These are phyloP conservation scores for Dasysyrphus tricinctus DNA, from an alignment of 2,888 invertebrate genomes.

Conservation along the genomic window DNA sequence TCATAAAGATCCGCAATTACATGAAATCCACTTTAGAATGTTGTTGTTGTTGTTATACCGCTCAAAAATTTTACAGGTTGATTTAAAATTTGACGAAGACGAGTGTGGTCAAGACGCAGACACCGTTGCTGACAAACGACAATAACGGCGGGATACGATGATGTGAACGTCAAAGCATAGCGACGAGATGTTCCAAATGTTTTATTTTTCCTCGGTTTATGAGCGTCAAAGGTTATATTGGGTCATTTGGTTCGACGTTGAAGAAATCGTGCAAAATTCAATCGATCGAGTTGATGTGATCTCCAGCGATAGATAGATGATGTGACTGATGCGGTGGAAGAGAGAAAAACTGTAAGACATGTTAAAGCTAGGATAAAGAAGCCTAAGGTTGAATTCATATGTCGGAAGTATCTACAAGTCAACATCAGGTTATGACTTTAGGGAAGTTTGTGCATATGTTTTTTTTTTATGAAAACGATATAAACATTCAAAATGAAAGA, in stretches of 20 bases:
- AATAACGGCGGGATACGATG: neutral
- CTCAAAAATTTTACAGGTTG: constrained; percentile 38
- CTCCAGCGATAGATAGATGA: constrained; percentile 48
- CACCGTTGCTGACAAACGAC: constrained; percentile 3
- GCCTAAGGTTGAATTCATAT: constrained; percentile 19
- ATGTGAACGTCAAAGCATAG: constrained; percentile 27
- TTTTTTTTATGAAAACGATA: neutral
- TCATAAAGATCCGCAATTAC: constrained; percentile 56
- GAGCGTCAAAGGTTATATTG: constrained; percentile 68
- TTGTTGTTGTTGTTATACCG: constrained; percentile 31
- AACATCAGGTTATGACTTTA: neutral
- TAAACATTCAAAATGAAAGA: constrained; percentile 41
- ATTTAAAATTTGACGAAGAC: constrained; percentile 37
- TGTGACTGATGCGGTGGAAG: constrained; percentile 53
- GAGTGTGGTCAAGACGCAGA: constrained; percentile 63
- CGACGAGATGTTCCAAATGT: constrained; percentile 20
- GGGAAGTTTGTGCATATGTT: too few relatives aligned
- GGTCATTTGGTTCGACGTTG: constrained; percentile 26
- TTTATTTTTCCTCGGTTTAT: constrained; percentile 52
- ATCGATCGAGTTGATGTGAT: constrained; percentile 47
- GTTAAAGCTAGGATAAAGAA: neutral
- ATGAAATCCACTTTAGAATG: constrained; percentile 35
- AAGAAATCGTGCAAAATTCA: constrained; percentile 61
- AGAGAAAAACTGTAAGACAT: neutral
- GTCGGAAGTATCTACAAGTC: constrained; percentile 51